Evolutionary conservation across 1,140 invertebrate species (phyloP), one percentile per base, ranked within the genome.

Genomic region (Papilio polyxenes): DNA sequence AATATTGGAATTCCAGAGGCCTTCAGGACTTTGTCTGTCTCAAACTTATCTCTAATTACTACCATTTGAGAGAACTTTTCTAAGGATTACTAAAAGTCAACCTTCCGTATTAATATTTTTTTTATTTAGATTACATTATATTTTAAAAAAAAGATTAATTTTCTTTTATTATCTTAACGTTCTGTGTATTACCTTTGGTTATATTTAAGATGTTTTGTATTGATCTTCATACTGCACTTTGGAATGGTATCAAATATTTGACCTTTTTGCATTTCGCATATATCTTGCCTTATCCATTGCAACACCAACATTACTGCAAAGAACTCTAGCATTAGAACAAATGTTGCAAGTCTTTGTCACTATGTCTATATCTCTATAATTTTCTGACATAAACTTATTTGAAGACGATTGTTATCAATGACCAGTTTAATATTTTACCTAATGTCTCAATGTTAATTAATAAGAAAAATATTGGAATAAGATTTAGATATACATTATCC

Each of bases 1-100:
- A 90, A 93, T 87, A 86, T 90, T 87, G 88, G 85, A 89, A 92
- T 92, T 90, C 89, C 87, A 85, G 84, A 87, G 84, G 9, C 76
- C 13, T 56, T 56, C 78, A 76, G 65, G 65, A 72, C 23, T 72
- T 72, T 15, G 65, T 31, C 44, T 44, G 40, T 51, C 75, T n/a
- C 44, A 17, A 76, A 49, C 44, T 48, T 48, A 72, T 72, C 31
- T 40, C 13, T 37, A 72, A 72, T 72, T 72, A 72, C 40, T 72
- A 40, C 65, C 37, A 37, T 72, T 72, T 37, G 5, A 72, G 15
- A 72, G 31, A 37, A 8, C 4, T 72, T 72, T 72, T 72, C 37
- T 72, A 37, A 72, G 65, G 31, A 65, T 31, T 65, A 10, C 7
- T 23, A 9, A 3, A 23, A 13, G 3, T 13, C 1, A 65, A 3